A percentile compares a stretch with the other conserved stretches of the same genome.
Conservation (phyloP, 2,113 vertebrate genomes). For the Rhinichthys klamathensis region DNA sequence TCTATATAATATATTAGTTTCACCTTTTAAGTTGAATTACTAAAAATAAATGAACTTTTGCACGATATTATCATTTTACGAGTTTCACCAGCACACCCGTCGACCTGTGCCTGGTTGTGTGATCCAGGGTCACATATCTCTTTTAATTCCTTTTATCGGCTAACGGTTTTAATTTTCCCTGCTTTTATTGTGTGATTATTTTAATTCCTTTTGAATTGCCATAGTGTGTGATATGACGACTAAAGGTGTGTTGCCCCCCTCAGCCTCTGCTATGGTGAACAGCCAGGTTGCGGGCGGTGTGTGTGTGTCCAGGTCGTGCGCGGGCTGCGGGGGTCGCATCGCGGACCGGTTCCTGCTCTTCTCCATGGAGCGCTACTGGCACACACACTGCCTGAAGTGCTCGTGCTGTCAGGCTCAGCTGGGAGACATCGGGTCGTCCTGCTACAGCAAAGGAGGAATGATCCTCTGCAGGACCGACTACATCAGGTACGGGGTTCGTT, state of each 20-base stretch:
- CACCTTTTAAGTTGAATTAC: too few species aligned
- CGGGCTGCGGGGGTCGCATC: constrained; percentile 81
- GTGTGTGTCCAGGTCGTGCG: constrained; percentile 73
- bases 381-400: constrained; percentile 82
- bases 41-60: too few species aligned
- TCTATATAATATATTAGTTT: too few species aligned
- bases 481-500: constrained; percentile 71
- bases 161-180: too few species aligned
- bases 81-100: too few species aligned
- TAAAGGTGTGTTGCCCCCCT: neutral
- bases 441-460: constrained; percentile 85
- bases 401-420: constrained; percentile 84
- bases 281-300: constrained; percentile 68
- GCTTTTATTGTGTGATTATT: too few species aligned
- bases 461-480: constrained; percentile 84
- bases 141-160: too few species aligned
- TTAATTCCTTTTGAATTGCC: too few species aligned
- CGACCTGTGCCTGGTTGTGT: too few species aligned
- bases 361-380: constrained; percentile 85
- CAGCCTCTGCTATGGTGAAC: constrained; percentile 76
- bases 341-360: constrained; percentile 83
- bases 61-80: too few species aligned
- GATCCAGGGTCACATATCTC: too few species aligned
- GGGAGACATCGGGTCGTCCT: constrained; percentile 82
- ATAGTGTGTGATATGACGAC: accelerated